Conservation (phyloP, 2,888 invertebrate genomes). For the Catonia carolina region DNA sequence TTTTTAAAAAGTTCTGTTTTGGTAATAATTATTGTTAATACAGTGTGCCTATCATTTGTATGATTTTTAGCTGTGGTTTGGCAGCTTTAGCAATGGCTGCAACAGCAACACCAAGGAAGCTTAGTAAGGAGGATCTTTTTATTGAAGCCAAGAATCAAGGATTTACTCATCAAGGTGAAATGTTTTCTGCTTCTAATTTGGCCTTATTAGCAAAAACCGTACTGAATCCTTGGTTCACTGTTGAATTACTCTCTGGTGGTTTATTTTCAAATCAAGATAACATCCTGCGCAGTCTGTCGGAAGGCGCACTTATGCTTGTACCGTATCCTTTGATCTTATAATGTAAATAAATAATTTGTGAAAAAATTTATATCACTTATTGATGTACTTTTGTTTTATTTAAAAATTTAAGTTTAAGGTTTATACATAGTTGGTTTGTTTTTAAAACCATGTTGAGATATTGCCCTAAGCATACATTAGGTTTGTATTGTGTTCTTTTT, state of each 20-base stretch:
- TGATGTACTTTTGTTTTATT: no score
- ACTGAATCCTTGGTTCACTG: not conserved
- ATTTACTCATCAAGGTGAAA: conserved; percentile 1
- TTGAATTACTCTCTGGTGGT: not conserved
- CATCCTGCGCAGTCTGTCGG: not conserved
- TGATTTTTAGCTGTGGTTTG: not conserved
- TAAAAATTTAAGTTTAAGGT: no score
- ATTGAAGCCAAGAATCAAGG: not conserved
- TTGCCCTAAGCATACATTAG: no score
- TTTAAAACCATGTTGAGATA: no score
- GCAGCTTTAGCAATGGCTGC: conserved; percentile 3
- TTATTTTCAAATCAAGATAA: not conserved
- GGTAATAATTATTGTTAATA: no score
- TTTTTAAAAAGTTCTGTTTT: no score
- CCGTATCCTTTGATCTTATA: conserved; percentile 7
- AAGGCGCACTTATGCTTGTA: conserved; percentile 3
- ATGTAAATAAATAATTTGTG: no score
- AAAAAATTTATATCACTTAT: no score
- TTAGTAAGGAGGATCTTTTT: not conserved
- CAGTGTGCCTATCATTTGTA: no score
- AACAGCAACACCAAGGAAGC: not conserved
- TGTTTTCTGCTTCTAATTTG: conserved; percentile 4
- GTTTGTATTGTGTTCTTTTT: no score
- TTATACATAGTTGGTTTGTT: no score
- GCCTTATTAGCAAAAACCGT: not conserved